Evolutionary conservation across 2,888 invertebrate genomes (phyloP).

Genomic region (Polia nebulosa): DNA sequence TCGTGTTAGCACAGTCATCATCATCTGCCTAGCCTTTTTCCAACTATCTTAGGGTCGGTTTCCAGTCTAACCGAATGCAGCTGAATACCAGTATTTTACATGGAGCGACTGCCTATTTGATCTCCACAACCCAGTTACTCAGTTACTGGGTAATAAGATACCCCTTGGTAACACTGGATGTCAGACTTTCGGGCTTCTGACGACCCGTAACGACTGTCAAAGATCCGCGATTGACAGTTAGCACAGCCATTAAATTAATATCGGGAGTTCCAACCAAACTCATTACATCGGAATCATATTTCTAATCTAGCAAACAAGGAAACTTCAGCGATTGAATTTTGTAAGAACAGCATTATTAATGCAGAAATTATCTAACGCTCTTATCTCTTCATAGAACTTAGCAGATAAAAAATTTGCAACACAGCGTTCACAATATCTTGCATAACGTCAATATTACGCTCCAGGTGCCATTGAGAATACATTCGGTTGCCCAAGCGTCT

Average conservation of each 20-base stretch:
- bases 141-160: no score
- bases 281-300: constrained; percentile 1
- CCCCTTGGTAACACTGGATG: no score
- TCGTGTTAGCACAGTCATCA: constrained; percentile 12
- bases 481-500: constrained; percentile 79
- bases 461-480: constrained; percentile 80
- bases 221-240: no score
- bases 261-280: neutral
- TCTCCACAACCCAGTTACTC: no score
- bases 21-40: no score
- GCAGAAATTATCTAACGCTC: constrained; percentile 47
- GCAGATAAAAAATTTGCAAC: constrained; percentile 61
- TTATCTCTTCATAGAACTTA: constrained; percentile 44
- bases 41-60: no score
- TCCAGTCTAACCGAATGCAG: no score
- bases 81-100: no score
- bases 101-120: no score
- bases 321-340: constrained; percentile 32
- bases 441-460: constrained; percentile 76
- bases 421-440: constrained; percentile 70
- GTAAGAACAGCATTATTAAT: constrained; percentile 42
- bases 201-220: no score
- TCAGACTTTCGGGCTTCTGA: no score
- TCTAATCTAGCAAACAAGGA: constrained; percentile 22
- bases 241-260: constrained; percentile 1